These are phyloP conservation scores for Sepiola atlantica DNA, from an alignment of 2,888 invertebrate species.

Conservation along the genomic window DNA sequence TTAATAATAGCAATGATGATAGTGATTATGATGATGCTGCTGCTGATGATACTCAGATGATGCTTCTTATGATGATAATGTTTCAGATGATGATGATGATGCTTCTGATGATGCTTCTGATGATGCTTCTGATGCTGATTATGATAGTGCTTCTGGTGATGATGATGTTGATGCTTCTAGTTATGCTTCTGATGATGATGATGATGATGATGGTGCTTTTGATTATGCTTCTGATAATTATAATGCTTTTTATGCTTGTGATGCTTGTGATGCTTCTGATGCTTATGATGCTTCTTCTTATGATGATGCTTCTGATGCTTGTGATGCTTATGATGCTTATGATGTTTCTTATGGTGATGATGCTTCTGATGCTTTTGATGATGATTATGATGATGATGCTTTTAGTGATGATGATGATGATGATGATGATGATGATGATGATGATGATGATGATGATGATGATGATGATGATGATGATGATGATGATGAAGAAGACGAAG, in stretches of 20 bases:
- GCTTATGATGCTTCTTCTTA: too few species aligned
- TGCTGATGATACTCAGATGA: not conserved
- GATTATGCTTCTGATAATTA: too few species aligned
- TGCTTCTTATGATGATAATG: not conserved
- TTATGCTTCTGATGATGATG: not conserved
- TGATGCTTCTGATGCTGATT: slow-evolving; percentile 6
- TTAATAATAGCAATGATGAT: not conserved
- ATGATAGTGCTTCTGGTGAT: not conserved
- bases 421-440: slow-evolving; percentile 5
- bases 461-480: not conserved
- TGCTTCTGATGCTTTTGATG: not conserved
- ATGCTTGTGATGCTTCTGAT: too few species aligned
- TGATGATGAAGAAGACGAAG: not conserved
- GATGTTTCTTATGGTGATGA: not conserved
- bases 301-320: too few species aligned
- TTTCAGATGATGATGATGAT: not conserved
- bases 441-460: slow-evolving; percentile 40
- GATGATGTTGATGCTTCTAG: not conserved
- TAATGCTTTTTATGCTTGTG: too few species aligned
- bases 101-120: not conserved
- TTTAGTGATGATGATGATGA: not conserved
- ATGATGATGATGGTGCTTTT: not conserved
- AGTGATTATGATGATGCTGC: not conserved
- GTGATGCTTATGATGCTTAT: not conserved
- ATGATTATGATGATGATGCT: slow-evolving; percentile 39